phyloP scores from a whole-genome alignment of 2,797 vertebrate species.

The Sebastes kiyomatsui region DNA sequence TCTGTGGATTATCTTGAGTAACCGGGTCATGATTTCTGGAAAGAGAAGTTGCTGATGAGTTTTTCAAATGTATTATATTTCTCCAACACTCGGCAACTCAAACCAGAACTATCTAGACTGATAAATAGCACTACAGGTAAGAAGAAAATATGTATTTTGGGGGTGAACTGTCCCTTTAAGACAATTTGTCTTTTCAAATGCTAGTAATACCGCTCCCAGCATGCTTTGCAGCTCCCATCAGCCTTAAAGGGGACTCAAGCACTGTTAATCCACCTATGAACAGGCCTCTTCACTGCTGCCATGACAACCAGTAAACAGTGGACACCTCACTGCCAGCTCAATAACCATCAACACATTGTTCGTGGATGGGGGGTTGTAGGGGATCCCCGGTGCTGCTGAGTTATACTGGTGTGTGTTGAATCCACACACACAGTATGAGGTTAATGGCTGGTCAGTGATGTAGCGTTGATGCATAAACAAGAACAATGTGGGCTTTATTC shows the following conservation, averaged over 20 bases:
- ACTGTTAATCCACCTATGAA: constrained; percentile 66
- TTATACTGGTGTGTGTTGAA: constrained; percentile 10
- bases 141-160: background rate
- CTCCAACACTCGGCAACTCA: background rate
- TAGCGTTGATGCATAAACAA: constrained; percentile 32
- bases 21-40: accelerated
- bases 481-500: constrained; percentile 66
- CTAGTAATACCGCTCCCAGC: constrained; percentile 28
- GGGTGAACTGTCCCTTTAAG: background rate
- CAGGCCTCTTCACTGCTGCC: constrained; percentile 66
- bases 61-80: no score
- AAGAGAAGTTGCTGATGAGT: no score
- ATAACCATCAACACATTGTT: constrained; percentile 52
- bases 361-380: background rate
- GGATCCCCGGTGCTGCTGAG: constrained; percentile 12
- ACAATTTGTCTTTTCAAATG: constrained; percentile 12
- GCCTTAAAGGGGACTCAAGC: constrained; percentile 52
- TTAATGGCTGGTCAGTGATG: constrained; percentile 4
- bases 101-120: background rate
- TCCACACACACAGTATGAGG: background rate
- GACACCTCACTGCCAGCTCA: constrained; percentile 57
- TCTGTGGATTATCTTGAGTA: no score
- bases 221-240: constrained; percentile 59
- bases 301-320: constrained; percentile 80
- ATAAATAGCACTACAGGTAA: background rate